Conservation (phyloP, 2,888 invertebrate genomes). For the Lasioglossum malachurum region DNA sequence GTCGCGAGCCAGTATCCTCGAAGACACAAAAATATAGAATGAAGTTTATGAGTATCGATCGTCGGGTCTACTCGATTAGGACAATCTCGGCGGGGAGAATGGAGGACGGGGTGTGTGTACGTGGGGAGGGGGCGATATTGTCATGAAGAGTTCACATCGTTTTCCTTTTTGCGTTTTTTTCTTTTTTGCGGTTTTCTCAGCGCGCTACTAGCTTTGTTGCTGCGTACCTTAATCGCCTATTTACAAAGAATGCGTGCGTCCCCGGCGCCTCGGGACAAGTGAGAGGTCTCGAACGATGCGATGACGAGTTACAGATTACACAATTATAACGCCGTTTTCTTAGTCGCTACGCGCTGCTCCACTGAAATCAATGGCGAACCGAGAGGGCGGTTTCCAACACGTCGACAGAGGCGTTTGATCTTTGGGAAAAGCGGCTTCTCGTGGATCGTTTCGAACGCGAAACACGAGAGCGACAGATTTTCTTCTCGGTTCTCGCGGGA, state of each 20-base stretch:
- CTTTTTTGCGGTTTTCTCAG: background rate
- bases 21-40: constrained; percentile 52
- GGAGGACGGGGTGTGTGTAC: background rate
- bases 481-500: background rate
- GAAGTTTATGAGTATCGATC: constrained; percentile 44
- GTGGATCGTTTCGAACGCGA: constrained; percentile 7
- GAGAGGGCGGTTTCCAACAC: background rate
- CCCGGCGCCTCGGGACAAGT: background rate
- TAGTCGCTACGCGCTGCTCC: background rate
- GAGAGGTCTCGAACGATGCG: constrained; percentile 40
- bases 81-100: constrained; percentile 33
- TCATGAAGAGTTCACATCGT: constrained; percentile 65
- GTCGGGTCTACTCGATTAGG: constrained; percentile 48
- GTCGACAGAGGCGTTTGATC: background rate
- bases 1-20: constrained; percentile 26
- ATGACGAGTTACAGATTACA: constrained; percentile 4
- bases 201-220: constrained; percentile 18
- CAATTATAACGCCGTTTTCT: background rate
- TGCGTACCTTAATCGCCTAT: constrained; percentile 36
- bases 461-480: background rate
- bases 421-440: background rate
- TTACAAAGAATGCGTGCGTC: constrained; percentile 8
- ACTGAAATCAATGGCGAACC: constrained; percentile 13
- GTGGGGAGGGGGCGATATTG: constrained; percentile 62
- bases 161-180: background rate